phyloP scores from a whole-genome alignment of 92 coral and sea anemone genomes.

The Actinernus sp. region DNA sequence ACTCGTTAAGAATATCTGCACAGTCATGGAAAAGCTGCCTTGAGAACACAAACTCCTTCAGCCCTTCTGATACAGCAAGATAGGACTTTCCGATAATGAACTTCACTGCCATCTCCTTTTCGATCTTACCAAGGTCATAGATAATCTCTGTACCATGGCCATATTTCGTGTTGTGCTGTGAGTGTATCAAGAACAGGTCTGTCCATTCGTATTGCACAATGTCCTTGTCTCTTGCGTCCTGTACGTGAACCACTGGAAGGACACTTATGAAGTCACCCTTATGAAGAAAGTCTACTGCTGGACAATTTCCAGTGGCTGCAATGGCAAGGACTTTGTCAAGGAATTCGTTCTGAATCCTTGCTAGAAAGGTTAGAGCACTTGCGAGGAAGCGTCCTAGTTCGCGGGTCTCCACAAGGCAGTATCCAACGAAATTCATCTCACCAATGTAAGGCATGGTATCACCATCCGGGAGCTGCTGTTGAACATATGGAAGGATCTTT shows the following conservation, averaged over 20 bases:
- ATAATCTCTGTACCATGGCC: constrained; percentile 82
- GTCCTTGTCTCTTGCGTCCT: constrained; percentile 88
- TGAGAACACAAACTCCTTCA: constrained; percentile 86
- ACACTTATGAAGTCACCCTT: constrained; percentile 44
- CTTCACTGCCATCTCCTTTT: constrained; percentile 76
- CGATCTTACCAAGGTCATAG: constrained; percentile 84
- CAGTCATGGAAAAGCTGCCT: constrained; percentile 93
- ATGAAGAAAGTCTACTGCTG: constrained; percentile 75
- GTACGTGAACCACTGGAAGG: constrained; percentile 72
- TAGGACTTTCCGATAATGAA: constrained; percentile 82
- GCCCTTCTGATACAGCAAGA: constrained; percentile 61
- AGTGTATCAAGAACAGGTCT: constrained; percentile 76
- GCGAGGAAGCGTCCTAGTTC: constrained; percentile 73
- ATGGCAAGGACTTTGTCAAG: constrained; percentile 70
- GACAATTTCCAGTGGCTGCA: constrained; percentile 71
- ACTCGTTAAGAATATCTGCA: constrained; percentile 76
- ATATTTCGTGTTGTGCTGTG: constrained; percentile 82
- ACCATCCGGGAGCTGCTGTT: not conserved
- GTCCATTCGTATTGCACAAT: constrained; percentile 88
- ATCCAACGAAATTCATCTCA: constrained; percentile 73
- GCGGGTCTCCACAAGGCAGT: constrained; percentile 78
- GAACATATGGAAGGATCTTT: constrained; percentile 60
- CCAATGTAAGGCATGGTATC: constrained; percentile 25
- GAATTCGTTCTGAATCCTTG: constrained; percentile 79
- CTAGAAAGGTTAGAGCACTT: constrained; percentile 66